Conservation (phyloP, 2,797 vertebrate species). For the Hoplostethus atlanticus region DNA sequence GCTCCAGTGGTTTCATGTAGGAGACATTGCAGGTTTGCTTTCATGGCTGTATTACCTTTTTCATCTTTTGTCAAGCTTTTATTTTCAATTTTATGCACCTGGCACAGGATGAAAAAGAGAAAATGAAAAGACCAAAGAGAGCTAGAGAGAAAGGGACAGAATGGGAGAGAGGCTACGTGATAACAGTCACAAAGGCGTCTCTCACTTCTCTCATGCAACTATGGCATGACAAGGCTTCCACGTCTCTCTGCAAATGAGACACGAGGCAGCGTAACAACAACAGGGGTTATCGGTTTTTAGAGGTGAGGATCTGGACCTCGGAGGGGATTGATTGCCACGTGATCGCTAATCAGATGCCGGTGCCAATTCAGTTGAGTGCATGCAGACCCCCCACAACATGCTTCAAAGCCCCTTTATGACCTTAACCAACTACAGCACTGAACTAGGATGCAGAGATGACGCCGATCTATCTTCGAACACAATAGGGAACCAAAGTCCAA, state of each 20-base stretch:
- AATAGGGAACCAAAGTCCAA: constrained; percentile 19
- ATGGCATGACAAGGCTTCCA: no score
- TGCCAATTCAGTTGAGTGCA: neutral
- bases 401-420: constrained; percentile 24
- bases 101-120: constrained; percentile 8
- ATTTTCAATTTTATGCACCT: neutral
- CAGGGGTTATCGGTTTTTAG: neutral
- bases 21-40: neutral
- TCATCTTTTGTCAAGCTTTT: neutral
- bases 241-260: neutral
- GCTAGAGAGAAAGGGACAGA: neutral
- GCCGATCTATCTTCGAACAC: constrained; percentile 2
- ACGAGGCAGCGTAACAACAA: constrained; percentile 10
- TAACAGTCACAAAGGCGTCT: constrained; percentile 20
- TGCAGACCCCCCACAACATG: neutral
- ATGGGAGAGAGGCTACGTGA: constrained; percentile 4
- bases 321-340: constrained; percentile 8
- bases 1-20: neutral
- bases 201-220: neutral
- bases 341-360: constrained; percentile 2
- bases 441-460: constrained; percentile 16
- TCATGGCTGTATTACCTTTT: neutral
- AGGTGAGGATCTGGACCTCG: no score
- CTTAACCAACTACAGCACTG: neutral
- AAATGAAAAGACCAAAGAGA: neutral